A percentile compares a stretch with the other conserved stretches of the same genome.
Conservation (phyloP, 2,888 invertebrate species). For the Crocallis elinguaria region DNA sequence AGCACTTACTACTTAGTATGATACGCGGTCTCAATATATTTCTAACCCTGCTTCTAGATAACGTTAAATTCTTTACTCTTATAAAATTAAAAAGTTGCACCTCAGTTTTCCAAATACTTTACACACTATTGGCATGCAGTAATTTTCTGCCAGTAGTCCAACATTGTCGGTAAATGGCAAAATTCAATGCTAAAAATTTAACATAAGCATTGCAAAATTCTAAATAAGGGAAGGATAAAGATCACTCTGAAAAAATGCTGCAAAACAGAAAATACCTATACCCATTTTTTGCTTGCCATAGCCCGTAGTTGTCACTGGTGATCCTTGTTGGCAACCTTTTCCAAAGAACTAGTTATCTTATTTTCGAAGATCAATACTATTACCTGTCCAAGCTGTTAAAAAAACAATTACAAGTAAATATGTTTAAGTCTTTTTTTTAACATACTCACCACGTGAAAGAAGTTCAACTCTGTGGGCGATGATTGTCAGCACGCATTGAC, state of each 20-base stretch:
- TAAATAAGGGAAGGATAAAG: background rate
- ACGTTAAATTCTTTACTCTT: too few relatives aligned
- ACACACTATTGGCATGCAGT: too few relatives aligned
- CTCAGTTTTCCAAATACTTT: too few relatives aligned
- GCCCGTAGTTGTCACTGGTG: background rate
- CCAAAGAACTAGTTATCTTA: background rate
- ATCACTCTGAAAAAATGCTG: constrained; percentile 17
- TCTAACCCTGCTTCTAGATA: too few relatives aligned
- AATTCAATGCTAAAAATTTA: constrained; percentile 6
- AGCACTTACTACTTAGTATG: constrained; percentile 9
- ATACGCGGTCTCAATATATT: too few relatives aligned
- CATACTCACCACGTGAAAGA: constrained; percentile 65
- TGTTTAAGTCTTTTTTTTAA: constrained; percentile 21
- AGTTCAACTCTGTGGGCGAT: constrained; percentile 47
- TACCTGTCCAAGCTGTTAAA: constrained; percentile 43
- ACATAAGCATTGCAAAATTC: background rate
- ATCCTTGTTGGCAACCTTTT: background rate
- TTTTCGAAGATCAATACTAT: constrained; percentile 14
- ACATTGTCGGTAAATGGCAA: too few relatives aligned
- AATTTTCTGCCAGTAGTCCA: too few relatives aligned
- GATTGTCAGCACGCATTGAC: constrained; percentile 51
- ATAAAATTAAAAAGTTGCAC: too few relatives aligned
- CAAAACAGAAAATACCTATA: constrained; percentile 6
- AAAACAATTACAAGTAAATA: constrained; percentile 34
- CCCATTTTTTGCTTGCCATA: too few relatives aligned